These are phyloP conservation scores for Nesometra sesokonis DNA, from an alignment of 35 echinoderm and acorn worm genomes.

Conservation along the genomic window DNA sequence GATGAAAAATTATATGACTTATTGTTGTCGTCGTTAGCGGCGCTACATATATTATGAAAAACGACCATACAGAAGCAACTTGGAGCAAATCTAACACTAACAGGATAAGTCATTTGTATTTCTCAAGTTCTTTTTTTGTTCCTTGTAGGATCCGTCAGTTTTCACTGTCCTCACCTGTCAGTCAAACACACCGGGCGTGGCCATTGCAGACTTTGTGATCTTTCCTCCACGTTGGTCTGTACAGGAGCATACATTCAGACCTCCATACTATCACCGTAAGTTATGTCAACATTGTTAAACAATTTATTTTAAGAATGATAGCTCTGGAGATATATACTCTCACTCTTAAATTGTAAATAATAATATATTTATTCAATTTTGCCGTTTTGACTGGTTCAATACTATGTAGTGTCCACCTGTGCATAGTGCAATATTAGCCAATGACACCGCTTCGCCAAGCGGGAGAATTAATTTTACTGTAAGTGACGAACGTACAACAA, in stretches of 20 bases:
- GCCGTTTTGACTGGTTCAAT: no score
- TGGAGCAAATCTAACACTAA: neutral
- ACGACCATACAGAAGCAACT: no score
- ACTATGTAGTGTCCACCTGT: no score
- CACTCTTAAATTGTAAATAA: neutral
- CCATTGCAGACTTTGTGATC: slow-evolving; percentile 94
- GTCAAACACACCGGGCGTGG: slow-evolving; percentile 67
- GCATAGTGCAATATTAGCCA: no score
- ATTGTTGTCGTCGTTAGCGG: no score
- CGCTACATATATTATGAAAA: no score
- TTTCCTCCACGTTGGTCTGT: slow-evolving; percentile 96
- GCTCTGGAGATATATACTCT: neutral
- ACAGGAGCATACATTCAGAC: slow-evolving; percentile 82
- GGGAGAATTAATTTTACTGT: no score
- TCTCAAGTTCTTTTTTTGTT: neutral
- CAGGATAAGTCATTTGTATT: neutral
- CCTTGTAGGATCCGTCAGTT: slow-evolving; percentile 80
- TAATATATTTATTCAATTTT: neutral
- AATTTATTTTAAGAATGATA: neutral
- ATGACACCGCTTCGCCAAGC: no score
- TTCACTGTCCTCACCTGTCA: slow-evolving; percentile 96
- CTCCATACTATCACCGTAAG: slow-evolving; percentile 95
- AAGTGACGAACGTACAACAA: no score
- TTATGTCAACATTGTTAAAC: neutral
- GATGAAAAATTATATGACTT: no score